Base-by-base conservation (phyloP, 2,113 vertebrate species). In the Hucho hucho region DNA sequence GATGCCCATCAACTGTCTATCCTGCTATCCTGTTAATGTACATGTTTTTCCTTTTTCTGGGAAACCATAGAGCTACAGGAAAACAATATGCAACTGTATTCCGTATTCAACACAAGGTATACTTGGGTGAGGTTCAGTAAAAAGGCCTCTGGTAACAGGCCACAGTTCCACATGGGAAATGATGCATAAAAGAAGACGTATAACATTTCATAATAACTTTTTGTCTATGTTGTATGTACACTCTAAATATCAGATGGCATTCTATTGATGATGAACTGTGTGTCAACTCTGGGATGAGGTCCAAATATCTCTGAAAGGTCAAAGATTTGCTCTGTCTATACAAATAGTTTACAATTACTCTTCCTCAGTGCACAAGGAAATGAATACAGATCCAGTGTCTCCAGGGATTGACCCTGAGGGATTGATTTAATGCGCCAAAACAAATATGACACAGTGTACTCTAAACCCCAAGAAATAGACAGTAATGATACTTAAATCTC, bases 261-360 rank as follows among this genome's bases (percentile, higher is more conserved):
- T 81, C 65, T 67, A 81, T 84, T 66, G 73, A 87, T 75, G 77
- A 63, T 83, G 58, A 89, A 83, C 82, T 79, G 75, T 16, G 71
- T 66, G 76, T 81, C 74, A 73, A 83, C 84, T 78, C 70, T 46
- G 72, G 72, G 80, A 88, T 13, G 25, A 83, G 71, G 80, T 77
- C 67, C 71, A 87, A 83, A 83, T 72, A 56, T 82, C 87, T 87
- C 67, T 82, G 79, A 86, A 90, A 91, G 87, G 84, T 87, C 90
- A 91, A 78, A 70, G 64, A 87, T 87, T 88, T 83, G 83, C 78
- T 84, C 84, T 85, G 75, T 84, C 79, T 74, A 86, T 49, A 78
- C 75, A 89, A 85, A 86, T 78, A 64, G 75, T 82, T 86, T 83
- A 83, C 75, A 81, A 79, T 79, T 83, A 73, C 74, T 80, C 64